Evolutionary conservation across 2,113 vertebrate genomes (phyloP), one percentile per base, ranked within the genome.

Genomic region (Hypomesus transpacificus): DNA sequence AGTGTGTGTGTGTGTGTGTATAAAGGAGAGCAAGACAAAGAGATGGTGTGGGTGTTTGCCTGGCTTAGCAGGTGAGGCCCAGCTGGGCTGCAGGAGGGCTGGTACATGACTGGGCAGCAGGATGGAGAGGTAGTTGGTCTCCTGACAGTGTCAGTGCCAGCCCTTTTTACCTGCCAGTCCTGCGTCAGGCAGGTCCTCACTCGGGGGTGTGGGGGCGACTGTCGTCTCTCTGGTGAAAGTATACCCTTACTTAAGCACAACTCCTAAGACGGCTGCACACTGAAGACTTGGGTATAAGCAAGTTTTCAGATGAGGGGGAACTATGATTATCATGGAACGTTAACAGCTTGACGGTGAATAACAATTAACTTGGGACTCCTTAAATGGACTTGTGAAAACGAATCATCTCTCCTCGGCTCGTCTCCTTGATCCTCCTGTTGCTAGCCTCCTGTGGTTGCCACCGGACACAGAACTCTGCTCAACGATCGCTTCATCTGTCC

Each of bases 61-160:
- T 57, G 74, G 68, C 18, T 50, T 70, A 66, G 26, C 31, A 60
- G 58, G 71, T 69, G 53, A 57, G 63, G 57, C 69, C 1, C 73
- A 72, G 75, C 16, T 51, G 59, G 56, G 46, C 51, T 5, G 46
- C 46, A 13, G 14, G 61, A 3, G 6, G 16, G 5, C 9, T n/a
- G 61, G 28, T 6, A 14, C 18, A 63, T 34, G 11, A 20, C 21
- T 46, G n/a, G 46, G 34, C 39, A 51, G 64, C 24, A 20, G 16
- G 64, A 51, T 51, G 31, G 31, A 39, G 14, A 66, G 39, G 50
- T 26, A 34, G 16, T 26, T 62, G 3, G 5, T 31, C 28, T 18
- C 14, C 60, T 31, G 52, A 14, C 52, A 7, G 2, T 7, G 14
- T 54, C 18, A 66, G 64, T 22, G 14, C n/a, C 64, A 13, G n/a